A percentile compares a stretch with the other conserved stretches of the same genome.
Conservation (phyloP, 2,888 invertebrate species). For the Lottia gigantea region DNA sequence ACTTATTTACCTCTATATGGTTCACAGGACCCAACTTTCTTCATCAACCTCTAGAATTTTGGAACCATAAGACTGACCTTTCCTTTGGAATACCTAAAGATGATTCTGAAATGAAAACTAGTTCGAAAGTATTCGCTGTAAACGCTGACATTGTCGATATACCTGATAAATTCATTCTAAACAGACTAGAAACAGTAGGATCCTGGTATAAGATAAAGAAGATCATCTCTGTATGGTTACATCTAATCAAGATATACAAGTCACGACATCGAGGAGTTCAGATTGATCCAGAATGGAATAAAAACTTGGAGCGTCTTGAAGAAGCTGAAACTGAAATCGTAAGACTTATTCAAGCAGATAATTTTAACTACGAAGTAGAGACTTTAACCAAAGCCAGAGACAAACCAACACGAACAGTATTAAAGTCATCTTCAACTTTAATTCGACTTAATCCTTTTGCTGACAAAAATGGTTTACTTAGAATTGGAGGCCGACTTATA, state of each 20-base stretch:
- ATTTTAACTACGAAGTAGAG: not conserved
- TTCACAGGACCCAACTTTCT: too few relatives aligned
- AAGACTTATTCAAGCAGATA: not conserved
- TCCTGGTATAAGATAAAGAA: not conserved
- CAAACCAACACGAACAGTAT: not conserved
- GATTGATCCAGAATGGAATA: not conserved
- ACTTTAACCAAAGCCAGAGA: not conserved
- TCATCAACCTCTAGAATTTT: too few relatives aligned
- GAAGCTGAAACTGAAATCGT: not conserved
- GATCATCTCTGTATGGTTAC: not conserved
- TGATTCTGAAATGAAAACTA: not conserved
- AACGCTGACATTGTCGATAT: too few relatives aligned
- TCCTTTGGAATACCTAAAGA: not conserved
- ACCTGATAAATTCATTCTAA: not conserved
- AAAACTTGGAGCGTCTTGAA: too few relatives aligned
- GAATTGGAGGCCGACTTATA: conserved; percentile 3
- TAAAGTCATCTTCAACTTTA: not conserved
- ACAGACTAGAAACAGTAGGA: not conserved
- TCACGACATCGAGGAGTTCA: not conserved
- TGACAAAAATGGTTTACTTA: not conserved
- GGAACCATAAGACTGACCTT: too few relatives aligned
- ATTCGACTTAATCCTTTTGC: not conserved
- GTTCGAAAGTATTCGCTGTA: not conserved
- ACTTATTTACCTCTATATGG: too few relatives aligned
- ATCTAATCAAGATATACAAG: not conserved